A percentile compares a stretch with the other conserved stretches of the same genome.
Conservation (phyloP, 2,888 invertebrate species). For the Drosophila nr. fundita region DNA sequence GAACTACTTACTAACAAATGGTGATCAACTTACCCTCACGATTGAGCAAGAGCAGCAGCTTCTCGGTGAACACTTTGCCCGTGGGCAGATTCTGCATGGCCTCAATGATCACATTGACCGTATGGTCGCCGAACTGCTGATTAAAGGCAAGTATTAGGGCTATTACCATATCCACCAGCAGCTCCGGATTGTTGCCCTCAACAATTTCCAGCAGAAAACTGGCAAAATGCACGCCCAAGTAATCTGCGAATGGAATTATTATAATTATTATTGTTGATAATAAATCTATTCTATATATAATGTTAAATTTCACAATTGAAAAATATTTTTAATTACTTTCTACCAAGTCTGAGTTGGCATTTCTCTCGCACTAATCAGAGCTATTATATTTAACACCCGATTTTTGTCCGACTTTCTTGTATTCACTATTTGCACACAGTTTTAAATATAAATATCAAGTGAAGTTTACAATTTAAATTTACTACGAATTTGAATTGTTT, state of each 20-base stretch:
- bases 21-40: slow-evolving; percentile 90
- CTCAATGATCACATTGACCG: slow-evolving; percentile 90
- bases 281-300: not conserved
- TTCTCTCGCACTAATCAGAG: not conserved
- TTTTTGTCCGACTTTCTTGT: not conserved
- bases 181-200: slow-evolving; percentile 94
- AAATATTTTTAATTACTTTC: not conserved
- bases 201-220: slow-evolving; percentile 92
- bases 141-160: slow-evolving; percentile 95
- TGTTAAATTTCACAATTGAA: not conserved
- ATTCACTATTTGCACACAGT: not conserved
- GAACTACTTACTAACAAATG: no score
- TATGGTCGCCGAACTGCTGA: slow-evolving; percentile 90
- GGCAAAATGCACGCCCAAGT: slow-evolving; percentile 93
- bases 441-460: not conserved
- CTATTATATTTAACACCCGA: not conserved
- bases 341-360: not conserved
- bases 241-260: slow-evolving; percentile 87
- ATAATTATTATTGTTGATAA: not conserved
- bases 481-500: not conserved
- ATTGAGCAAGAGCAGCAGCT: slow-evolving; percentile 93
- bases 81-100: slow-evolving; percentile 89
- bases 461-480: not conserved
- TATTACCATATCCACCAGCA: slow-evolving; percentile 93
- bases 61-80: slow-evolving; percentile 96